Evolutionary conservation across 2,888 invertebrate species (phyloP).

Genomic region (Thecophora atra): DNA sequence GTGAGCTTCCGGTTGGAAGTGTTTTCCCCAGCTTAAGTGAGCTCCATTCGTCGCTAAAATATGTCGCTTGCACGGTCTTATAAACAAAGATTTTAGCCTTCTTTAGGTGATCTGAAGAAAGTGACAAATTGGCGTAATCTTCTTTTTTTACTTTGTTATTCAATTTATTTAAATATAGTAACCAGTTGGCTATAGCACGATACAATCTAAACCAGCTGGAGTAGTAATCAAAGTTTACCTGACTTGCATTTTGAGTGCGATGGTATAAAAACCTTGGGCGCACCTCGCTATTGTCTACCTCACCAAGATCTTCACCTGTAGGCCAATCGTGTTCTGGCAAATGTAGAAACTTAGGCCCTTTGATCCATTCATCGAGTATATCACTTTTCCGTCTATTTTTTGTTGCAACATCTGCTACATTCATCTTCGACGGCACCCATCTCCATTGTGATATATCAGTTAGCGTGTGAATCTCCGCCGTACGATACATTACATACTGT

Average conservation of each 20-base stretch:
- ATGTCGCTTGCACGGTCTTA: neutral
- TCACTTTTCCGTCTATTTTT: neutral
- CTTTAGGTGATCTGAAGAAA: neutral
- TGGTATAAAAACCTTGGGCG: no score
- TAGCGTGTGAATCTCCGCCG: no score
- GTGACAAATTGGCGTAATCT: neutral
- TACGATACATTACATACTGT: no score
- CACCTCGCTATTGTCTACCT: no score
- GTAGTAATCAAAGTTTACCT: neutral
- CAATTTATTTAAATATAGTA: no score
- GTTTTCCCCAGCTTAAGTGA: neutral
- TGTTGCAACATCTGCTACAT: neutral
- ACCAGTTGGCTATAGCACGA: no score
- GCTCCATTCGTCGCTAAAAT: neutral
- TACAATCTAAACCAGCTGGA: neutral
- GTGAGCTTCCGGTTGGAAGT: neutral
- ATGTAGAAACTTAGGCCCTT: neutral
- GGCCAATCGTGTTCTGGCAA: slow-evolving; percentile 6
- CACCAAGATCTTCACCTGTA: no score
- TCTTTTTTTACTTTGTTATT: neutral
- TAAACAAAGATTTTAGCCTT: no score
- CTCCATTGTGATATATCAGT: no score
- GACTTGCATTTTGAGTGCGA: neutral
- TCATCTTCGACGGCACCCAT: neutral
- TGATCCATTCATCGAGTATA: neutral